Evolutionary conservation across 2,797 vertebrate species (phyloP), one percentile per base, ranked within the genome.

Genomic region (Phalanger gymnotis): DNA sequence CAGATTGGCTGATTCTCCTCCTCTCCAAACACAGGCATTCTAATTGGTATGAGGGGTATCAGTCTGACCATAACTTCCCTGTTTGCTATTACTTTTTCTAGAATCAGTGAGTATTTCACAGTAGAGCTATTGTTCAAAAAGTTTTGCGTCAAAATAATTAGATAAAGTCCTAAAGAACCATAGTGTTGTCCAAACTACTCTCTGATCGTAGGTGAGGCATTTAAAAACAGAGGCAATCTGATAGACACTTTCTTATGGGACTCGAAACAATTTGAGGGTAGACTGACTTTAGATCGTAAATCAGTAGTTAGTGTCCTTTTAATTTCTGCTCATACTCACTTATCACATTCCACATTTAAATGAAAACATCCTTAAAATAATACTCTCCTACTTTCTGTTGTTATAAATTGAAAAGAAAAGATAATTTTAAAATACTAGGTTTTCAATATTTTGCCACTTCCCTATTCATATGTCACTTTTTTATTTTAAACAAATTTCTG

Each of bases 401-500:
- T 54, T 90, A 90, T 31, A 34, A 54, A 47, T 47, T 28, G 14
- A 90, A 54, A 53, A 40, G 90, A n/a, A 90, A 90, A 31, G 34
- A 54, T 54, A 53, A 22, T 34, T 51, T 53, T 51, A 54, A 54
- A 54, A 54, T 40, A 40, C 34, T n/a, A 73, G 61, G n/a, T 51
- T 87, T 87, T 47, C 7, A 47, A 81, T 90, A 53, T 28, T 54
- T n/a, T 90, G n/a, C 52, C 90, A 51, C 3, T 87, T 51, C 9
- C 51, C 40, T n/a, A 31, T 19, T 53, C 30, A 53, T 53, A 90
- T 87, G 34, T 7, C 51, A 34, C 89, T 13, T 31, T 52, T 53
- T 12, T 73, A 28, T 56, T 96, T 96, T 89, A 96, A 96, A 92
- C 93, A 92, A 95, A 97, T 94, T 93, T 96, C 25, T 92, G 81